Conservation (phyloP, 2,797 vertebrate species). For the Xenentodon cancila region DNA sequence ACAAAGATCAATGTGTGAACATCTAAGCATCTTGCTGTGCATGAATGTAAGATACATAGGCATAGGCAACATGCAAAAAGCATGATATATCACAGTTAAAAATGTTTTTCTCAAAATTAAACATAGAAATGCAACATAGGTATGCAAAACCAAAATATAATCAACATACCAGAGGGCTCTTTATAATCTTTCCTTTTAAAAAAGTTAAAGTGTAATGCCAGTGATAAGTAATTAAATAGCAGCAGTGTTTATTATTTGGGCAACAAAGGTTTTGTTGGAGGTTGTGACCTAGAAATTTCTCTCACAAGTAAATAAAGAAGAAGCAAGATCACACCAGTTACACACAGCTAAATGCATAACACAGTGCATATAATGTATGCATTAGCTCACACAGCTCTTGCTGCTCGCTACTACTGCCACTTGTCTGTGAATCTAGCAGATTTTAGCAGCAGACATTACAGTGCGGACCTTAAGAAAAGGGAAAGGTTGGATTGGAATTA, state of each 20-base stretch:
- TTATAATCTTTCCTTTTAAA: slow-evolving; percentile 11
- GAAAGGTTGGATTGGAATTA: slow-evolving; percentile 35
- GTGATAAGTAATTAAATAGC: slow-evolving; percentile 44
- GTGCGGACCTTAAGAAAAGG: slow-evolving; percentile 20
- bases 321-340: slow-evolving; percentile 10
- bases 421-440: slow-evolving; percentile 24
- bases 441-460: slow-evolving; percentile 19
- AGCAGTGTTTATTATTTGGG: slow-evolving; percentile 35
- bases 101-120: too few relatives aligned
- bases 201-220: slow-evolving; percentile 21
- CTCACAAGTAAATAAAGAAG: slow-evolving; percentile 43
- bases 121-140: neutral
- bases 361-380: neutral
- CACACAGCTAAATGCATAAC: slow-evolving; percentile 8
- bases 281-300: slow-evolving; percentile 35
- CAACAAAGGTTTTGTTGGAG: slow-evolving; percentile 34
- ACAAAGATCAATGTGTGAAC: too few relatives aligned
- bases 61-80: too few relatives aligned
- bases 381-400: slow-evolving; percentile 24
- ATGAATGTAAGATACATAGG: too few relatives aligned
- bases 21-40: too few relatives aligned
- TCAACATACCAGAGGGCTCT: slow-evolving; percentile 12
- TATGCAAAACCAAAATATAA: slow-evolving; percentile 7
- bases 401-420: slow-evolving; percentile 23
- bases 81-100: too few relatives aligned